Conservation (phyloP, 2,113 vertebrate species). For the Laticauda colubrina region DNA sequence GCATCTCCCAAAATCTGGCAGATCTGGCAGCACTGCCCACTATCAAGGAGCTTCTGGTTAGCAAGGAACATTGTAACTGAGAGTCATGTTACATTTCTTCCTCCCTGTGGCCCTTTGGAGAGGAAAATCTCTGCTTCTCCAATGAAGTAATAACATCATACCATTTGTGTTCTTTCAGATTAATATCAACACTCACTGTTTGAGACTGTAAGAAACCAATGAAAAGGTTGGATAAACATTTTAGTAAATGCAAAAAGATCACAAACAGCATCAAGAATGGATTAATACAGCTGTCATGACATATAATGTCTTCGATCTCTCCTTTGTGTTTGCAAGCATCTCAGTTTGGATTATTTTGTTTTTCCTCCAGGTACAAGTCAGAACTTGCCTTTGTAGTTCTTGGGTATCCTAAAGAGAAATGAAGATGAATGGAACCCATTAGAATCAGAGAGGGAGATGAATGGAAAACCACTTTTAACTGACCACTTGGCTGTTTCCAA, state of each 20-base stretch:
- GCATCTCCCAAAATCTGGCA: too few relatives aligned
- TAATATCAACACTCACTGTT: background rate
- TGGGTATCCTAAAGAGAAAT: background rate
- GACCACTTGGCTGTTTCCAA: too few relatives aligned
- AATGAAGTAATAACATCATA: background rate
- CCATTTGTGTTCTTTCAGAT: background rate
- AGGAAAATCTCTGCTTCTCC: background rate
- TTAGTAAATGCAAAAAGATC: background rate
- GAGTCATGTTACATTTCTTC: background rate
- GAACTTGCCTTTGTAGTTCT: background rate
- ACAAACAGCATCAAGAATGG: background rate
- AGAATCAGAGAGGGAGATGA: too few relatives aligned
- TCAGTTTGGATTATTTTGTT: background rate
- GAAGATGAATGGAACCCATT: background rate
- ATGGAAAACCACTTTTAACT: too few relatives aligned
- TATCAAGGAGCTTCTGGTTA: background rate
- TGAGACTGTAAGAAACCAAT: background rate
- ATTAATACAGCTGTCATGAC: background rate
- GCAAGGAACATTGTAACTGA: background rate
- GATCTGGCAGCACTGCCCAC: background rate
- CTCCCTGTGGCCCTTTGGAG: background rate
- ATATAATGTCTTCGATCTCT: background rate
- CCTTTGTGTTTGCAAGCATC: background rate
- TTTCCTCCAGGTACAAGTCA: background rate
- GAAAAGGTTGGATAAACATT: background rate